Evolutionary conservation across 2,888 invertebrate species (phyloP).

Genomic region (Arge pagana): DNA sequence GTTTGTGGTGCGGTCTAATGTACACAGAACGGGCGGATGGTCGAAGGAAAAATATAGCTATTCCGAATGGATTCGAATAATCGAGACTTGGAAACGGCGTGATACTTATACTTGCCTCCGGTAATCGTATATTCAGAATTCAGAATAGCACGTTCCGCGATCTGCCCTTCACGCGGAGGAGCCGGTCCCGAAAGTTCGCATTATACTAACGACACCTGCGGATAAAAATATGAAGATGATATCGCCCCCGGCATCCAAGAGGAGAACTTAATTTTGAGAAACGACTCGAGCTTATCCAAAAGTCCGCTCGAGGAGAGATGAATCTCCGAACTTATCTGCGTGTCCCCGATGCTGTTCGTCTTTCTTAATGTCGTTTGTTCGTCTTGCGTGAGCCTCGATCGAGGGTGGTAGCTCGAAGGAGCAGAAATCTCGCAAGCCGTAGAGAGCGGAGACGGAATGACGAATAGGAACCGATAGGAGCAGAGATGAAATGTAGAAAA

Average conservation of each 20-base stretch:
- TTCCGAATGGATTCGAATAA: conserved; percentile 16
- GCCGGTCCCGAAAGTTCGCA: conserved; percentile 6
- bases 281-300: conserved; percentile 19
- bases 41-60: too few species aligned
- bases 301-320: conserved; percentile 17
- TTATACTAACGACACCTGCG: conserved; percentile 18
- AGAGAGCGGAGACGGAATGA: conserved; percentile 3
- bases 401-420: conserved; percentile 3
- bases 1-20: too few species aligned
- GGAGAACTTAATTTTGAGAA: conserved; percentile 20
- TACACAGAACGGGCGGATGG: too few species aligned
- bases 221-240: conserved; percentile 20
- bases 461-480: conserved; percentile 12
- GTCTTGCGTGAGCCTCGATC: neutral
- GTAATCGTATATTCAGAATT: conserved; percentile 14
- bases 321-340: too few species aligned
- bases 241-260: neutral
- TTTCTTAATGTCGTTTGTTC: neutral
- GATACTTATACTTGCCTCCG: conserved; percentile 5
- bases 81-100: conserved; percentile 2
- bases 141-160: conserved; percentile 7
- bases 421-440: neutral
- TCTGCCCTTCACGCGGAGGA: conserved; percentile 2
- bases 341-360: too few species aligned
- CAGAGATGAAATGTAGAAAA: conserved; percentile 8